Percentiles rank a stretch among this genome's conserved stretches.
These are phyloP conservation scores for Chaunax sp. DNA, from an alignment of 2,797 vertebrate species.

Conservation along the genomic window DNA sequence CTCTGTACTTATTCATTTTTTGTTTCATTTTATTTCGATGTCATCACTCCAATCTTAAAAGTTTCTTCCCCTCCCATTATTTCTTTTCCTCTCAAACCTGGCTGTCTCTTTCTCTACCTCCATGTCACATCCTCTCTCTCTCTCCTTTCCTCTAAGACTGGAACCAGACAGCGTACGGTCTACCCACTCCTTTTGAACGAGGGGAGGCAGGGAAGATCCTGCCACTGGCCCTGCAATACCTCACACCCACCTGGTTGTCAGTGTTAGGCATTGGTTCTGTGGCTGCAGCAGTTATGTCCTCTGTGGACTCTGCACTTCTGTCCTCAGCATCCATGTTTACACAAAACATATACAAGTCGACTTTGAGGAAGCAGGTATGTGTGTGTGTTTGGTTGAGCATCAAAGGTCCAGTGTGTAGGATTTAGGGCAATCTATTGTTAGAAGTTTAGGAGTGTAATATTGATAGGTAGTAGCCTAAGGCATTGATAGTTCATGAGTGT, in stretches of 20 bases:
- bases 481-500: no score
- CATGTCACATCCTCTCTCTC: conserved; percentile 15
- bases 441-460: no score
- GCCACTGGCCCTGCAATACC: conserved; percentile 58
- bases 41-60: conserved; percentile 28
- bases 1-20: no score
- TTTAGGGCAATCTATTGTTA: no score
- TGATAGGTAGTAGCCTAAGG: no score
- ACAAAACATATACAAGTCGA: conserved; percentile 70
- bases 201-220: conserved; percentile 65
- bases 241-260: conserved; percentile 64
- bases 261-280: conserved; percentile 67
- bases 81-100: conserved; percentile 27
- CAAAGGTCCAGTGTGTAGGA: no score
- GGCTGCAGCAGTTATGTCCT: conserved; percentile 77
- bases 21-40: no score
- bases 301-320: conserved; percentile 77
- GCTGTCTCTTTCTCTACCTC: conserved; percentile 34
- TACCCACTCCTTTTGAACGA: conserved; percentile 62
- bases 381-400: not conserved
- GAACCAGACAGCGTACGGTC: conserved; percentile 72
- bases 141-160: conserved; percentile 64
- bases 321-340: conserved; percentile 77
- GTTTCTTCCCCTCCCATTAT: conserved; percentile 35
- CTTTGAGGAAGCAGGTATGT: conserved; percentile 70